Evolutionary conservation across 1,140 invertebrate species (phyloP).

Genomic region (Asobara japonica): DNA sequence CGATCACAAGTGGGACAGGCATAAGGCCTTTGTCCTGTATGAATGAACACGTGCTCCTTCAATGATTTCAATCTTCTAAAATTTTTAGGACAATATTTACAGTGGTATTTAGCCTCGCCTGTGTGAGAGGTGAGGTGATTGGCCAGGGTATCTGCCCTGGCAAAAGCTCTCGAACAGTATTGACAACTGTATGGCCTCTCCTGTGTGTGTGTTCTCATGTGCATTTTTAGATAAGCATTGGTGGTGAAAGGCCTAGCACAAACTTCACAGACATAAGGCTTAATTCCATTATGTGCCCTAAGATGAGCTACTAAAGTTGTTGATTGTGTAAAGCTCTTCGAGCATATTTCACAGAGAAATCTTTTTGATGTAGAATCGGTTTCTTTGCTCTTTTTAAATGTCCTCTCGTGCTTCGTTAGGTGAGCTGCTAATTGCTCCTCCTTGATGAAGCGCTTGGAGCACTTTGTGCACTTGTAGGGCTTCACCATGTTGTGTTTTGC

Average conservation of each 20-base stretch:
- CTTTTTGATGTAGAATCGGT: constrained; percentile 73
- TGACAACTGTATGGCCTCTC: constrained; percentile 71
- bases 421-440: constrained; percentile 65
- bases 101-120: constrained; percentile 73
- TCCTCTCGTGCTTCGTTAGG: constrained; percentile 69
- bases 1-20: constrained; percentile 64
- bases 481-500: constrained; percentile 67
- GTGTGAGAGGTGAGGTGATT: constrained; percentile 68
- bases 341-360: constrained; percentile 75
- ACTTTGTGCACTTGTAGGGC: constrained; percentile 63
- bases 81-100: constrained; percentile 72
- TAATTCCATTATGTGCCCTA: constrained; percentile 74
- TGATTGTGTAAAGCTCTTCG: constrained; percentile 69
- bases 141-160: constrained; percentile 63
- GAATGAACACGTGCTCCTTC: constrained; percentile 72
- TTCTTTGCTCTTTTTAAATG: constrained; percentile 69
- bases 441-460: constrained; percentile 65
- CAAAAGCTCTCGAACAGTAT: constrained; percentile 65
- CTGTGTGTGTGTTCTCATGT: constrained; percentile 70
- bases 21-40: constrained; percentile 70
- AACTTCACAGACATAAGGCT: constrained; percentile 74
- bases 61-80: constrained; percentile 70
- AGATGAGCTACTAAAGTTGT: constrained; percentile 65
- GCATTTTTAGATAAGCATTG: constrained; percentile 63
- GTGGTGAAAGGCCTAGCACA: constrained; percentile 71